phyloP scores from a whole-genome alignment of 2,113 vertebrate species.

The Hemibates koningsi region DNA sequence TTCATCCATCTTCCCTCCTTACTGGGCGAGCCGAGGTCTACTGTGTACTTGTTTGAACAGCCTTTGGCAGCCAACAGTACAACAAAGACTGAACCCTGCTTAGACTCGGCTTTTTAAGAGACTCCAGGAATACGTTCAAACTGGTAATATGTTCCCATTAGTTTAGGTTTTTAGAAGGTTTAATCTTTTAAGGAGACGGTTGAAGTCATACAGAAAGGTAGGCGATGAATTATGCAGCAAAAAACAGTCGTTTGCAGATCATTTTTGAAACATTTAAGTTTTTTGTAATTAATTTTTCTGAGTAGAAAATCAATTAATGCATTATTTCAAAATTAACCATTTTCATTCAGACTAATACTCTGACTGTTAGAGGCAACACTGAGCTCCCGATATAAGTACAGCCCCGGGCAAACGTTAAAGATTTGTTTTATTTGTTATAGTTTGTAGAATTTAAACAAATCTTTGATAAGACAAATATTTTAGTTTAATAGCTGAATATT shows the following conservation, averaged over 20 bases:
- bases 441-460: neutral
- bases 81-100: neutral
- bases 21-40: neutral
- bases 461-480: neutral
- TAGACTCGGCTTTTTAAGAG: neutral
- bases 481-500: neutral
- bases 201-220: neutral
- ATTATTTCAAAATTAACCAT: neutral
- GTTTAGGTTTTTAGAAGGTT: neutral
- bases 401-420: fast-evolving
- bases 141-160: neutral
- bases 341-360: neutral
- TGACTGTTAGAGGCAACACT: neutral
- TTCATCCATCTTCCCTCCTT: conserved; percentile 44
- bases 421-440: neutral
- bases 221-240: neutral
- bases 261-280: neutral
- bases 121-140: neutral
- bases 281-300: fast-evolving
- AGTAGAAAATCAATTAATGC: neutral
- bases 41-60: conserved; percentile 3
- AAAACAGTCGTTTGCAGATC: neutral
- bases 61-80: conserved; percentile 1
- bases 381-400: neutral
- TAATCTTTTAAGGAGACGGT: neutral